Evolutionary conservation across 2,888 invertebrate species (phyloP).

Genomic region (Drosophila pullipes): DNA sequence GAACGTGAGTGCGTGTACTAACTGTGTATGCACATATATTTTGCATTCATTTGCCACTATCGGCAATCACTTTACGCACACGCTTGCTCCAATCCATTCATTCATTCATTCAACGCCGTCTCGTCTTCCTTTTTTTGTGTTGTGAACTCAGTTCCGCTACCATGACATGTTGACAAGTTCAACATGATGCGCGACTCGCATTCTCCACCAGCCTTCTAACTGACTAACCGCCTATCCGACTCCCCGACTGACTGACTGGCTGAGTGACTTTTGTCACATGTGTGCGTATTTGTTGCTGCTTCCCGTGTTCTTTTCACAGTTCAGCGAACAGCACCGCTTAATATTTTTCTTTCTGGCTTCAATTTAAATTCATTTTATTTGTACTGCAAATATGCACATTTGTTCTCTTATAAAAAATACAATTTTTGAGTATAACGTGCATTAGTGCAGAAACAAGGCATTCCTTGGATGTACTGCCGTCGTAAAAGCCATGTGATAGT

Average conservation of each 20-base stretch:
- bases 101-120: slow-evolving; percentile 36
- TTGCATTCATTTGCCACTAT: slow-evolving; percentile 58
- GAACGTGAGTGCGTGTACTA: background rate
- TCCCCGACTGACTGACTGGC: slow-evolving; percentile 14
- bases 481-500: background rate
- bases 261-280: slow-evolving; percentile 52
- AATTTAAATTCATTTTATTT: slow-evolving; percentile 77
- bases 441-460: slow-evolving; percentile 12
- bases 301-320: slow-evolving; percentile 66
- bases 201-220: slow-evolving; percentile 1
- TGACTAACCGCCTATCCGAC: slow-evolving; percentile 26
- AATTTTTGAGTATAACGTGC: background rate
- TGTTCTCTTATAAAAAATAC: slow-evolving; percentile 2
- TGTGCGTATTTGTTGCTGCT: slow-evolving; percentile 62
- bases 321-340: slow-evolving; percentile 51
- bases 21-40: slow-evolving; percentile 23
- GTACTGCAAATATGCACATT: slow-evolving; percentile 28
- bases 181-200: slow-evolving; percentile 49
- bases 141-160: slow-evolving; percentile 52
- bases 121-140: slow-evolving; percentile 13
- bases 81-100: slow-evolving; percentile 27
- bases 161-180: slow-evolving; percentile 70
- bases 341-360: slow-evolving; percentile 46
- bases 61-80: slow-evolving; percentile 68
- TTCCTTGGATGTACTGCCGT: background rate